phyloP scores from a whole-genome alignment of 1,140 invertebrate genomes.

The Trichonephila inaurata region DNA sequence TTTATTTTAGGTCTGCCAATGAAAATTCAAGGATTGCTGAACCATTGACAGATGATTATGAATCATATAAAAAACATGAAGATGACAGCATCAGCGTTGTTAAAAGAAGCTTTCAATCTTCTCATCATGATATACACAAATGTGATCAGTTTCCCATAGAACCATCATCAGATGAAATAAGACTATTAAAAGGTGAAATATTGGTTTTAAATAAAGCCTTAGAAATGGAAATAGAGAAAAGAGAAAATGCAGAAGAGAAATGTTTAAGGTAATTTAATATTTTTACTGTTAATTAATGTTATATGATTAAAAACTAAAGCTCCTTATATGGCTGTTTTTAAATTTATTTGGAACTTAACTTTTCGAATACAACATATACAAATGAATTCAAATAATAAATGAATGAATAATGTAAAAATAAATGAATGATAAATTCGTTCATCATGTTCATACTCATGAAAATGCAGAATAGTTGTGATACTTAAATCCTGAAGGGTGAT shows the following conservation, averaged over 20 bases:
- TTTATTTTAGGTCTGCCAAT: neutral
- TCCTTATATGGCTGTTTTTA: too few species aligned
- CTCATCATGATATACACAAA: neutral
- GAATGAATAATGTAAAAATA: too few species aligned
- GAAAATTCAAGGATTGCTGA: neutral
- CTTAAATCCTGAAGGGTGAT: too few species aligned
- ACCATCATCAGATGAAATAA: constrained; percentile 30
- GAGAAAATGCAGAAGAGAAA: constrained; percentile 53
- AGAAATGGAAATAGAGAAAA: constrained; percentile 51
- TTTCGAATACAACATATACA: too few species aligned
- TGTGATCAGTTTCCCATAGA: neutral
- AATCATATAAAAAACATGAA: constrained; percentile 9
- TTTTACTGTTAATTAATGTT: too few species aligned
- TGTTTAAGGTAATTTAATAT: constrained; percentile 26
- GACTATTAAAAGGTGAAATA: constrained; percentile 50
- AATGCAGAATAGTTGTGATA: too few species aligned
- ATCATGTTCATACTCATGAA: too few species aligned
- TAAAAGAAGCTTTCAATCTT: constrained; percentile 23
- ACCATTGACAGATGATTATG: neutral
- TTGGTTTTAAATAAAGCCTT: constrained; percentile 54
- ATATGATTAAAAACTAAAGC: too few species aligned
- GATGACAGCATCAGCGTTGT: neutral
- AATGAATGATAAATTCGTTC: too few species aligned
- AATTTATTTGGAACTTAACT: too few species aligned
- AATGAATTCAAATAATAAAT: too few species aligned